Base-by-base conservation (phyloP, 2,797 vertebrate species). In the Enoplosus armatus region DNA sequence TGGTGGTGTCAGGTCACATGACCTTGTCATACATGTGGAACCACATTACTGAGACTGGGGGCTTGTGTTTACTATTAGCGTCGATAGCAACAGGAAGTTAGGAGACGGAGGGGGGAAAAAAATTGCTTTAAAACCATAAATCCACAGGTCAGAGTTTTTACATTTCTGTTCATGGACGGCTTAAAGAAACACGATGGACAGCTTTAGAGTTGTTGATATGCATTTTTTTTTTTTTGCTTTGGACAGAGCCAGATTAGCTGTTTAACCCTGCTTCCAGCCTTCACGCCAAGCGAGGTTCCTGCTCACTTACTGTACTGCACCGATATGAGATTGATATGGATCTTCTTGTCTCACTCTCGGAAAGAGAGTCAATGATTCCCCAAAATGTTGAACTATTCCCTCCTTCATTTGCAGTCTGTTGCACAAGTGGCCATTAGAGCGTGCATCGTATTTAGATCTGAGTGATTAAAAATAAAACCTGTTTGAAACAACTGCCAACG, bases 381-480 rank as follows among this genome's bases (percentile, higher is more conserved):
- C 7, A 20, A 29, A 51, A 56, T 45, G 67, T 55, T 45, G 26
- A 27, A 51, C 24, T 51, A 24, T 12, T 50, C 29, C n/a, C 27
- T 29, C 16, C 29, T 33, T 61, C 22, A 50, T 61, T 45, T 55
- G 9, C 55, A 15, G 53, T 63, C 14, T 41, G 51, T 45, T 59
- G 53, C 48, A 26, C 53, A 45, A 41, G 39, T 33, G 59, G 14
- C 58, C 58, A 72, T 77, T 41, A 50, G 45, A 67, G 37, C 31
- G 0, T 63, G 33, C 73, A 4, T 41, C 43, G 43, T 71, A 74
- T 69, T 63, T 22, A 51, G 50, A 58, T 58, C 41, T 35, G 14
- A 48, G 27, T 1, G 55, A 64, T 53, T 24, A 66, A 43, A 77
- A 77, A 78, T 77, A 66, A 67, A 64, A 51, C 10, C 48, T 8